A percentile compares a stretch with the other conserved stretches of the same genome.
phyloP scores from a whole-genome alignment of 2,113 vertebrate genomes.

The Oryzias curvinotus region DNA sequence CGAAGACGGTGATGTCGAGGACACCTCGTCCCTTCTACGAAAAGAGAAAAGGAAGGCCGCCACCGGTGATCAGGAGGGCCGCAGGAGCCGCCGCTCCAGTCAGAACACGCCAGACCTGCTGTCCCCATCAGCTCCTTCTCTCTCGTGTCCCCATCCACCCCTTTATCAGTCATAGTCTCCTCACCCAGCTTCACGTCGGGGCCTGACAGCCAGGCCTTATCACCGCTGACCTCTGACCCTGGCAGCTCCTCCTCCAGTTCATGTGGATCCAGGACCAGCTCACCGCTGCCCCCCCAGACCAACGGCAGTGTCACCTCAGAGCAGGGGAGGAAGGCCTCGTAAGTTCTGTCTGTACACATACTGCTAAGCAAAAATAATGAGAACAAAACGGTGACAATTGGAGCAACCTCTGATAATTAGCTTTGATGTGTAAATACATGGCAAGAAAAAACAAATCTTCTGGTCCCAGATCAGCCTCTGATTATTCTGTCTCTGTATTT shows the following conservation, averaged over 20 bases:
- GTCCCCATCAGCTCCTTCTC: constrained; percentile 9
- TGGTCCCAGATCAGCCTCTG: not conserved
- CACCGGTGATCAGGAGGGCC: constrained; percentile 77
- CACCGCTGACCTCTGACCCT: constrained; percentile 41
- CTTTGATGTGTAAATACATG: too few species aligned
- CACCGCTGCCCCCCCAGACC: constrained; percentile 33
- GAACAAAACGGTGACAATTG: too few species aligned
- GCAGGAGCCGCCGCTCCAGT: constrained; percentile 78
- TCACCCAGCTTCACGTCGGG: constrained; percentile 11
- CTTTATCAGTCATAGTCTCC: not conserved
- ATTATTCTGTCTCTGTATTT: constrained; percentile 12
- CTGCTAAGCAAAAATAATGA: not conserved
- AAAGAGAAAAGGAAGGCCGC: constrained; percentile 84
- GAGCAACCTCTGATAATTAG: too few species aligned
- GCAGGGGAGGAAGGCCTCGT: constrained; percentile 44
- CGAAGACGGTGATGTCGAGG: constrained; percentile 84
- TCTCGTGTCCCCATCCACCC: constrained; percentile 16
- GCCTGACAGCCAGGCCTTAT: constrained; percentile 24
- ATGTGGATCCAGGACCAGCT: constrained; percentile 34
- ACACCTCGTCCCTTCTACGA: constrained; percentile 64
- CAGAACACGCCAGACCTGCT: constrained; percentile 60
- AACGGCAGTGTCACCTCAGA: constrained; percentile 22
- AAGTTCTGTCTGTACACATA: constrained; percentile 25
- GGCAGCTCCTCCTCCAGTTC: constrained; percentile 44
- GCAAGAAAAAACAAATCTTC: not conserved